Evolutionary conservation across 2,888 invertebrate genomes (phyloP), one percentile per base, ranked within the genome.

Genomic region (Drosophila anceps): DNA sequence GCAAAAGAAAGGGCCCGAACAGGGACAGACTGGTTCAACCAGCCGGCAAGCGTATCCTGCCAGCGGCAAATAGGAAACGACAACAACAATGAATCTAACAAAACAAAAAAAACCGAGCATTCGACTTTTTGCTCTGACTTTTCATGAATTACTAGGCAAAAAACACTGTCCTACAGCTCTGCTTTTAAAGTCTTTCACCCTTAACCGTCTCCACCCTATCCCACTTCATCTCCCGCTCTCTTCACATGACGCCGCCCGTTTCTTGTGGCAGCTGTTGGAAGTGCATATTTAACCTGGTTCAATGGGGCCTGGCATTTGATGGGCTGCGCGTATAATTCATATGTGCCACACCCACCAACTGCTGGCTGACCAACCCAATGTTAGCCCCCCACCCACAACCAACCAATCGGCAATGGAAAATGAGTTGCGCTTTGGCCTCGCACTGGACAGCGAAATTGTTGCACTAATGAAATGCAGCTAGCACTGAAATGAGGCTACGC

Each of bases 381-480:
- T 4, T 37, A n/a, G 4, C 8, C 5, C 10, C 20, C 9, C 13
- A 15, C 31, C 24, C 58, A 12, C 10, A 20, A 2, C n/a, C 44
- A 9, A 27, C 27, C 15, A 29, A 46, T 37, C 20, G 35, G 35
- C 48, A 24, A 15, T 39, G 48, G 43, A 54, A 74, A 82, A 87
- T 89, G 73, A 82, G 85, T 82, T 84, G 82, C 46, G 59, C 69
- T 68, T 73, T 82, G 31, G 62, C 67, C 48, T 50, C 48, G 48
- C 48, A 31, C 31, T 43, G 51, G 27, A 51, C 60, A 58, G 62
- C 33, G 60, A 60, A 69, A 82, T 63, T 33, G 61, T 68, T 71
- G 86, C 69, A 82, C 76, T 76, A 74, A 89, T 87, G 81, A 82
- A 75, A 78, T 70, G 73, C 61, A 61, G 24, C 53, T 27, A 29